Evolutionary conservation across 2,797 vertebrate genomes (phyloP).

Genomic region (Lithobates sylvaticus): DNA sequence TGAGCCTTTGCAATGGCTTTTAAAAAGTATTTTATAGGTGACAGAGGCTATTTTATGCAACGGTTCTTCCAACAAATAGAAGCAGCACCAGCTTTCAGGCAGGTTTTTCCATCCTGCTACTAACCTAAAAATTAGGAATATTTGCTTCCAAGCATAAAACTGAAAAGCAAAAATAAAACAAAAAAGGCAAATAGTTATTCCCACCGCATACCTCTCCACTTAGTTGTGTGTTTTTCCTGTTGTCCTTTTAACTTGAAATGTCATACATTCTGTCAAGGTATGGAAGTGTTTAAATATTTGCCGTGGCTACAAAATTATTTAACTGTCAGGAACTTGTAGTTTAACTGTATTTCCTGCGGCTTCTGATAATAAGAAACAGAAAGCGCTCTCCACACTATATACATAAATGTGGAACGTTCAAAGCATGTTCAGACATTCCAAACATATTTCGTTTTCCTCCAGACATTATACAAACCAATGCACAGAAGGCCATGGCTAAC

Average conservation of each 20-base stretch:
- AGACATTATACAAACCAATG: background rate
- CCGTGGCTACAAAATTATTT: background rate
- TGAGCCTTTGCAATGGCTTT: no score
- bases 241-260: background rate
- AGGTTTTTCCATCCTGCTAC: no score
- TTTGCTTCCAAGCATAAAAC: background rate
- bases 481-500: background rate
- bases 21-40: no score
- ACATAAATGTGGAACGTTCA: constrained; percentile 10
- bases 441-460: background rate
- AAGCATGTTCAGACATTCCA: constrained; percentile 29
- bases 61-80: no score
- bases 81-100: no score
- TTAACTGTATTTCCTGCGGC: constrained; percentile 27
- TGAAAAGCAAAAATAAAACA: background rate
- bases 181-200: background rate
- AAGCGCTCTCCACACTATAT: background rate
- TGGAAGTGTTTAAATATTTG: background rate
- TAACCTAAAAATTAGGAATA: background rate
- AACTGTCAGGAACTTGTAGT: constrained; percentile 20
- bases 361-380: constrained; percentile 1
- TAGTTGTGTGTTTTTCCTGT: background rate
- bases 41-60: no score
- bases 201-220: background rate
- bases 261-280: background rate